phyloP scores from a whole-genome alignment of 2,113 vertebrate genomes.

The Amphilophus citrinellus region DNA sequence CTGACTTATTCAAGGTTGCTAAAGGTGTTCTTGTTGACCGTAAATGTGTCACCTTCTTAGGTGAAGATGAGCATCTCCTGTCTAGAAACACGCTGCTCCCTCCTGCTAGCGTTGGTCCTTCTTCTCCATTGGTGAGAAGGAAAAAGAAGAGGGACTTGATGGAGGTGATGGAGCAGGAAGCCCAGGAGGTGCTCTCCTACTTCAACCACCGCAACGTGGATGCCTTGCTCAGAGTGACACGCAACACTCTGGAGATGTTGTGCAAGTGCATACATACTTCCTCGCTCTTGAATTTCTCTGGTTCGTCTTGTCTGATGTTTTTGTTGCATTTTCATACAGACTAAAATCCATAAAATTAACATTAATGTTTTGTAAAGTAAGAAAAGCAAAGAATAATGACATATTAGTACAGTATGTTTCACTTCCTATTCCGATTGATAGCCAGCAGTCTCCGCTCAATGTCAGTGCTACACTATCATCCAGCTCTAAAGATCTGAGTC shows the following conservation, averaged over 20 bases:
- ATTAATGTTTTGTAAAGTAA: too few relatives aligned
- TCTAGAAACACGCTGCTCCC: constrained; percentile 69
- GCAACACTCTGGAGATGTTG: too few relatives aligned
- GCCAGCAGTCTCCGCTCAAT: background rate
- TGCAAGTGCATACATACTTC: too few relatives aligned
- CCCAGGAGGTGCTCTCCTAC: constrained; percentile 87
- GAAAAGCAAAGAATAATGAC: background rate
- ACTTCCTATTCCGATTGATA: background rate
- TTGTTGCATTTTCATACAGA: too few relatives aligned
- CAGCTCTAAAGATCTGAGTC: too few relatives aligned
- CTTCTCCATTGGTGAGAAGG: constrained; percentile 72
- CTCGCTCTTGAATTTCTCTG: too few relatives aligned
- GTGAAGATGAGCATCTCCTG: constrained; percentile 77
- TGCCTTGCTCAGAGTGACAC: too few relatives aligned
- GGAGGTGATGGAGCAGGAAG: constrained; percentile 87
- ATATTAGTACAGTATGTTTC: background rate
- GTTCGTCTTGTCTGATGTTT: too few relatives aligned
- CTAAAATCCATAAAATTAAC: too few relatives aligned
- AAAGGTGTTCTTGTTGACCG: background rate
- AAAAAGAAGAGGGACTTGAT: constrained; percentile 84
- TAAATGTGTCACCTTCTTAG: constrained; percentile 20
- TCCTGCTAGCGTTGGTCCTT: constrained; percentile 59
- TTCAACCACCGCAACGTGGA: constrained; percentile 90
- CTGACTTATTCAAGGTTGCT: background rate
- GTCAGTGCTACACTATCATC: too few relatives aligned